These are phyloP conservation scores for Syngnathus acus DNA, from an alignment of 2,797 vertebrate species.

Conservation along the genomic window DNA sequence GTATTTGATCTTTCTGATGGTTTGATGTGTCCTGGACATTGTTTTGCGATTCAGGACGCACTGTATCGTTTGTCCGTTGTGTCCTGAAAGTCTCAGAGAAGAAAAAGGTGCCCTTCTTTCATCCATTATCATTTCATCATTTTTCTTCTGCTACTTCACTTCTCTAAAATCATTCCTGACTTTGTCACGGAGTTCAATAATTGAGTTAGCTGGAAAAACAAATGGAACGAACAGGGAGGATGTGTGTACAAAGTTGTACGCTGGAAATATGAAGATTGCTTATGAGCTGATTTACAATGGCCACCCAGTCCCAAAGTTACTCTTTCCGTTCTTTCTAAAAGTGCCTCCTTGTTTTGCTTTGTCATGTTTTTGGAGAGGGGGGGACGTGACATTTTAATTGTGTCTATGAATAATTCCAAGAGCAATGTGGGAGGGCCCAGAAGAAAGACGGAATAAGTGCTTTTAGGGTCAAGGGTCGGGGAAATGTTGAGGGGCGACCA, in stretches of 20 bases:
- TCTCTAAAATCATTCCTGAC: constrained; percentile 33
- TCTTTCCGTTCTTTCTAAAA: constrained; percentile 35
- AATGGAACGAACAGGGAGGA: constrained; percentile 23
- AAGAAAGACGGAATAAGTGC: constrained; percentile 51
- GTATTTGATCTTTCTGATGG: neutral
- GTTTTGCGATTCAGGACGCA: neutral
- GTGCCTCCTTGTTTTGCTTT: constrained; percentile 13
- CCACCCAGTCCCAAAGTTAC: constrained; percentile 37
- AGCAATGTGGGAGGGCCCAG: constrained; percentile 25
- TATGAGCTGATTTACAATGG: constrained; percentile 45
- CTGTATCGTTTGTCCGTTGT: too few relatives aligned
- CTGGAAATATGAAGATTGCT: constrained; percentile 15
- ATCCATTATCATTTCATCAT: constrained; percentile 33
- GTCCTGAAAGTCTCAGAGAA: neutral
- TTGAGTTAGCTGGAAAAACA: constrained; percentile 57
- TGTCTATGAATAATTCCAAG: constrained; percentile 26
- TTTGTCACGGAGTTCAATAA: constrained; percentile 46
- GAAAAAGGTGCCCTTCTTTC: constrained; percentile 24
- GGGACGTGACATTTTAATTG: constrained; percentile 43
- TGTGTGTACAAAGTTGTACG: constrained; percentile 7
- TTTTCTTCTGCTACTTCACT: constrained; percentile 25
- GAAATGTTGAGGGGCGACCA: constrained; percentile 27
- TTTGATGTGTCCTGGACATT: neutral
- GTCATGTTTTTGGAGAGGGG: constrained; percentile 12
- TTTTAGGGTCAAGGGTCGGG: constrained; percentile 49